Conservation (phyloP, 2,888 invertebrate species). For the Plagiodera versicolora region DNA sequence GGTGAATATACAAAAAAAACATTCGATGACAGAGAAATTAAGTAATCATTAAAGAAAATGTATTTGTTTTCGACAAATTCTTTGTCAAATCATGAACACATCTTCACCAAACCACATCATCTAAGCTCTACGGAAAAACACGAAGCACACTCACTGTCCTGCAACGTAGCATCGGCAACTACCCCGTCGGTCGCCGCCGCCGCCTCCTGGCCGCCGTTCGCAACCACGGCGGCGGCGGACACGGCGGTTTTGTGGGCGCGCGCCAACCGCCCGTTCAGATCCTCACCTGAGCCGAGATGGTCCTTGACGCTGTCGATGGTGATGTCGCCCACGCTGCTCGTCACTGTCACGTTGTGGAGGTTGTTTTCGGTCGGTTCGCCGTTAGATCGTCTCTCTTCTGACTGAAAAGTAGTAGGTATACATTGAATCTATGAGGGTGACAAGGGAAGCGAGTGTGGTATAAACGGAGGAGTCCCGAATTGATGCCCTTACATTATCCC, state of each 20-base stretch:
- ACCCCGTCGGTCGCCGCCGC: conserved; percentile 6
- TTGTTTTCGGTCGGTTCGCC: conserved; percentile 26
- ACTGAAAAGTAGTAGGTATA: conserved; percentile 25
- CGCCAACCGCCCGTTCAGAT: conserved; percentile 48
- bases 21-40: conserved; percentile 19
- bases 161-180: conserved; percentile 16
- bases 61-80: too few relatives aligned
- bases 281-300: conserved; percentile 64
- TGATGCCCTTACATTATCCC: too few relatives aligned
- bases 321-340: conserved; percentile 78
- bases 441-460: too few relatives aligned
- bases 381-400: conserved; percentile 54
- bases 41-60: too few relatives aligned
- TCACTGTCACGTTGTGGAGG: conserved; percentile 56
- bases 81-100: too few relatives aligned
- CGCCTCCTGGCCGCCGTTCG: conserved; percentile 26
- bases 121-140: conserved; percentile 30
- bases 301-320: conserved; percentile 94
- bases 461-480: too few relatives aligned
- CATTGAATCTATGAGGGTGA: too few relatives aligned
- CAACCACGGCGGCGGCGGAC: conserved; percentile 49
- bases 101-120: conserved; percentile 12
- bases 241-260: conserved; percentile 66
- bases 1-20: background rate
- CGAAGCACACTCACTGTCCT: conserved; percentile 59